These are phyloP conservation scores for Thunnus thynnus DNA, from an alignment of 2,113 vertebrate genomes.

Conservation along the genomic window DNA sequence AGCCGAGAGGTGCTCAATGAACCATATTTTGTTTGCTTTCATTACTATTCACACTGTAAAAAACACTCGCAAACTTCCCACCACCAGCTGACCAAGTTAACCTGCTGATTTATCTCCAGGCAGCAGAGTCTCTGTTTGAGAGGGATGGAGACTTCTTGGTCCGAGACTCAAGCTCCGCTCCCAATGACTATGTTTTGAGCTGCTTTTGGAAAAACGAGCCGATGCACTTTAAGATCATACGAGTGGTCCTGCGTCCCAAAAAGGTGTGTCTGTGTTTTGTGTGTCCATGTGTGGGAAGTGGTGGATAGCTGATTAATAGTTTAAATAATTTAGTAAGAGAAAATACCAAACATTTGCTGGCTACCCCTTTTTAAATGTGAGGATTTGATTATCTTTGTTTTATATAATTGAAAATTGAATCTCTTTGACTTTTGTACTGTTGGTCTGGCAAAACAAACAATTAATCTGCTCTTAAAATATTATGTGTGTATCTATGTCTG, in stretches of 20 bases:
- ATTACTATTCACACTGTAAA: neutral
- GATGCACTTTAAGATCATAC: slow-evolving; percentile 92
- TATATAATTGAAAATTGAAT: neutral
- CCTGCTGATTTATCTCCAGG: slow-evolving; percentile 75
- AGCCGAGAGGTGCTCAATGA: slow-evolving; percentile 83
- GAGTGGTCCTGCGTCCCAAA: slow-evolving; percentile 87
- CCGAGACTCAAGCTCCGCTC: slow-evolving; percentile 82
- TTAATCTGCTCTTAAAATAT: slow-evolving; percentile 3
- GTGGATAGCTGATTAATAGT: neutral
- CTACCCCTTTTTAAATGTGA: neutral
- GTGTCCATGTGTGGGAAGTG: neutral
- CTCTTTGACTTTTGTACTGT: neutral
- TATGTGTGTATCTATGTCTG: slow-evolving; percentile 21
- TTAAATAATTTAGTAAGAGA: neutral
- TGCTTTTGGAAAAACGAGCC: slow-evolving; percentile 85
- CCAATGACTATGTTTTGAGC: slow-evolving; percentile 87
- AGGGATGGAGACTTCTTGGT: slow-evolving; percentile 92
- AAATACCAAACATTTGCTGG: neutral
- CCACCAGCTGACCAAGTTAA: neutral
- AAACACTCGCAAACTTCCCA: neutral
- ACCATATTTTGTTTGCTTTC: neutral
- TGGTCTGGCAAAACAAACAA: neutral
- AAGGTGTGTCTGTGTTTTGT: slow-evolving; percentile 65
- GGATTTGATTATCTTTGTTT: neutral
- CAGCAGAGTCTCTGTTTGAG: slow-evolving; percentile 85